Base-by-base conservation (phyloP, 2,113 vertebrate species). In the Phainopepla nitens region DNA sequence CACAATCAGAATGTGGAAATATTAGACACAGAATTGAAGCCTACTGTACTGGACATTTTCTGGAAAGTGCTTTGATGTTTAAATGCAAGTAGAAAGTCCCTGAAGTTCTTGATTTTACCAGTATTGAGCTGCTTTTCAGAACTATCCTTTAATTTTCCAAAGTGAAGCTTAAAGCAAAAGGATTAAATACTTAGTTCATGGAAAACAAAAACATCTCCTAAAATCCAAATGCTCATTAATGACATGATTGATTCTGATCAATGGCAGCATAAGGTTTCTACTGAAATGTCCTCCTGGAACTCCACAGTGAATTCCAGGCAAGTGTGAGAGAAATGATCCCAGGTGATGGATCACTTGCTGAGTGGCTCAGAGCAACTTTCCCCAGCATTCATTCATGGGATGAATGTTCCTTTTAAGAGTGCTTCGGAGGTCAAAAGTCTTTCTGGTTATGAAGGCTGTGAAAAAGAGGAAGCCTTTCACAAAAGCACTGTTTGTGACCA, bases 381-480 rank as follows among this genome's bases (percentile, higher is more conserved):
- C 35, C 49, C 78, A 60, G 61, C 73, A 88, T 92, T 95, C 68
- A 90, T 88, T 94, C 44, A 71, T 56, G 51, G 79, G 20, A 71
- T 94, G 82, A 97, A 91, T 90, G 50, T 79, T 89, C 75, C 56
- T 94, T 92, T 92, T 87, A 71, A 85, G 56, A 76, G 54, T 41
- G 33, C 42, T 87, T 90, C 36, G 45, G 75, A 93, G 83, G 90
- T 95, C 87, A 96, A 87, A 94, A 90, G 62, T 56, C 81, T 93
- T 89, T 85, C 65, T 91, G 66, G 15, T 36, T 87, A 36, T n/a
- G 70, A 89, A 93, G 61, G 49, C 66, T 77, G 49, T 90, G 82
- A 88, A 94, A 89, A 94, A 91, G 81, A 81, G 61, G 47, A 91
- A 91, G 31, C 53, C 78, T 94, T 96, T 87, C 70, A 91, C 78